These are phyloP conservation scores for Ganaspis sp. DNA, from an alignment of 1,140 invertebrate genomes.

Conservation along the genomic window DNA sequence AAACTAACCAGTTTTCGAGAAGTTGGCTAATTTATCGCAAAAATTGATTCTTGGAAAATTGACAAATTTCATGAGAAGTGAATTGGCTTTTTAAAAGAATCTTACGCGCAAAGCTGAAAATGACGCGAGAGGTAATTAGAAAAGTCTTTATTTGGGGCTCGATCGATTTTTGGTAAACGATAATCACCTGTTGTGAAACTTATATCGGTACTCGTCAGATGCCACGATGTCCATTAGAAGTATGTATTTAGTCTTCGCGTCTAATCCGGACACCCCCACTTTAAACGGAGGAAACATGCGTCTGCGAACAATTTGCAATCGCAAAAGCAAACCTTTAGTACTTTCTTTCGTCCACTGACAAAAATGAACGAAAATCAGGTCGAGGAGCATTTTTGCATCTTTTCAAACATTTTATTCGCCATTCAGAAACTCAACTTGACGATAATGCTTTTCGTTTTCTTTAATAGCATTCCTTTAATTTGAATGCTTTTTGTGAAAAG, in stretches of 20 bases:
- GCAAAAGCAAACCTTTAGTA: conserved; percentile 65
- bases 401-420: conserved; percentile 21
- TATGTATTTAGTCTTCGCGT: conserved; percentile 96
- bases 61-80: neutral
- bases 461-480: too few species aligned
- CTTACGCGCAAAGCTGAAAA: neutral
- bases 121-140: neutral
- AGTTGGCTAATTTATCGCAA: neutral
- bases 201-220: conserved; percentile 94
- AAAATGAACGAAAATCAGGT: conserved; percentile 29
- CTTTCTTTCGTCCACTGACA: conserved; percentile 35
- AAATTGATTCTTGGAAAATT: neutral
- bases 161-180: conserved; percentile 47
- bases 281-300: conserved; percentile 96
- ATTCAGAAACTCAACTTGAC: conserved; percentile 30
- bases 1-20: neutral
- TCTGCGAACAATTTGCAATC: conserved; percentile 77
- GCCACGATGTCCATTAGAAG: conserved; percentile 95
- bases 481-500: too few species aligned
- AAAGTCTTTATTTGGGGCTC: conserved; percentile 47
- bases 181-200: conserved; percentile 93
- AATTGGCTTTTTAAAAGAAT: neutral
- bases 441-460: neutral
- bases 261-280: conserved; percentile 92
- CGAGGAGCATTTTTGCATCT: conserved; percentile 37